A percentile compares a stretch with the other conserved stretches of the same genome.
These are phyloP conservation scores for Phasianus colchicus DNA, from an alignment of 2,113 vertebrate species.

Conservation along the genomic window DNA sequence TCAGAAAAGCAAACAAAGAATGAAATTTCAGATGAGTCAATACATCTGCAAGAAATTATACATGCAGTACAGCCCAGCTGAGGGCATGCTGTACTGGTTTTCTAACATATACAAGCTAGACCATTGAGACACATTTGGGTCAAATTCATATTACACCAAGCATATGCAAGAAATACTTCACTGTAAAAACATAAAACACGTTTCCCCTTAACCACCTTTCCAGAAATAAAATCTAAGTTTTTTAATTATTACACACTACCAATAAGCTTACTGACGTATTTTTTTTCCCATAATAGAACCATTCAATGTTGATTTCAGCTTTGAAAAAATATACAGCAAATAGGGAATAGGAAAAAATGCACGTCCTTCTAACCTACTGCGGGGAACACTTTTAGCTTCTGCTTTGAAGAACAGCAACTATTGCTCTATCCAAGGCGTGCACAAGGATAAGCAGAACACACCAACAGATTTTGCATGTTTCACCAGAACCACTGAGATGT, in stretches of 20 bases:
- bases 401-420: not conserved
- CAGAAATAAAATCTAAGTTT: slow-evolving; percentile 28
- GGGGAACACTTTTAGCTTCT: not conserved
- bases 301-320: not conserved
- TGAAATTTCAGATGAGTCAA: not conserved
- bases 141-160: not conserved
- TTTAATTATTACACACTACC: slow-evolving; percentile 22
- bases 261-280: slow-evolving; percentile 9
- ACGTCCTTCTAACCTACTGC: not conserved
- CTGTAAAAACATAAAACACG: not conserved
- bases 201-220: not conserved
- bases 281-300: not conserved
- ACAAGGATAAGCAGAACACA: not conserved
- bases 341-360: not conserved
- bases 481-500: not conserved
- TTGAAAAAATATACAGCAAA: not conserved
- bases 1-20: slow-evolving; percentile 19
- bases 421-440: not conserved
- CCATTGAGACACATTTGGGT: not conserved
- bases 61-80: not conserved
- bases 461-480: not conserved
- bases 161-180: not conserved
- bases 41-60: slow-evolving; percentile 1
- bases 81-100: not conserved
- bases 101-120: not conserved